Percentiles rank a stretch among this genome's conserved stretches.
Evolutionary conservation across 1,140 invertebrate species (phyloP).

Genomic region (Drosophila pseudoananassae): DNA sequence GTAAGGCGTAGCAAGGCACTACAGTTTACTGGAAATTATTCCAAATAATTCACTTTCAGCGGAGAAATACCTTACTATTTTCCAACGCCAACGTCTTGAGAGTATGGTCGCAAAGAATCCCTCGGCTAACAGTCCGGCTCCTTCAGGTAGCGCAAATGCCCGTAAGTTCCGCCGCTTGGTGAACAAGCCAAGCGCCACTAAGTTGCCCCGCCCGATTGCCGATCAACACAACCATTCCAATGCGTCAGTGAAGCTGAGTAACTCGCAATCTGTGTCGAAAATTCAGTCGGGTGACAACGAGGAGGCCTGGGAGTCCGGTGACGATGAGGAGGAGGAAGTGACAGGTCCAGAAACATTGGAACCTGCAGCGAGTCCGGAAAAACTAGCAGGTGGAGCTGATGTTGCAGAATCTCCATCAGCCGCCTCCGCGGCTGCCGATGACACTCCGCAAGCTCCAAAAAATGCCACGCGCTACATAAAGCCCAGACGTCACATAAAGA

Average conservation of each 20-base stretch:
- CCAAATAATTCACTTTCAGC: neutral
- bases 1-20: slow-evolving; percentile 64
- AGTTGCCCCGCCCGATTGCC: slow-evolving; percentile 27
- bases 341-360: slow-evolving; percentile 10
- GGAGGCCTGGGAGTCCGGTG: slow-evolving; percentile 44
- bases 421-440: slow-evolving; percentile 3
- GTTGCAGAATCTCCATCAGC: neutral
- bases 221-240: slow-evolving; percentile 18
- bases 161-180: slow-evolving; percentile 49
- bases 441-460: slow-evolving; percentile 26
- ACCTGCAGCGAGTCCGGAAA: neutral
- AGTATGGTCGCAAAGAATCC: slow-evolving; percentile 28
- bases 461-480: slow-evolving; percentile 43
- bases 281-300: slow-evolving; percentile 7
- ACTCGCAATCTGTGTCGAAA: slow-evolving; percentile 15
- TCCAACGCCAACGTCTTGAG: slow-evolving; percentile 30
- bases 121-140: slow-evolving; percentile 4
- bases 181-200: slow-evolving; percentile 30
- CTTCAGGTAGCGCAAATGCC: slow-evolving; percentile 43
- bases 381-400: neutral
- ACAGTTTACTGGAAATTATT: neutral
- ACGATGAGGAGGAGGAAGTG: slow-evolving; percentile 54
- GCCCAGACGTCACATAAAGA: slow-evolving; percentile 42
- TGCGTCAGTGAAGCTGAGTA: slow-evolving; percentile 2
- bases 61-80: slow-evolving; percentile 54